A percentile compares a stretch with the other conserved stretches of the same genome.
phyloP scores from a whole-genome alignment of 2,888 invertebrate species.

The Arge pagana region DNA sequence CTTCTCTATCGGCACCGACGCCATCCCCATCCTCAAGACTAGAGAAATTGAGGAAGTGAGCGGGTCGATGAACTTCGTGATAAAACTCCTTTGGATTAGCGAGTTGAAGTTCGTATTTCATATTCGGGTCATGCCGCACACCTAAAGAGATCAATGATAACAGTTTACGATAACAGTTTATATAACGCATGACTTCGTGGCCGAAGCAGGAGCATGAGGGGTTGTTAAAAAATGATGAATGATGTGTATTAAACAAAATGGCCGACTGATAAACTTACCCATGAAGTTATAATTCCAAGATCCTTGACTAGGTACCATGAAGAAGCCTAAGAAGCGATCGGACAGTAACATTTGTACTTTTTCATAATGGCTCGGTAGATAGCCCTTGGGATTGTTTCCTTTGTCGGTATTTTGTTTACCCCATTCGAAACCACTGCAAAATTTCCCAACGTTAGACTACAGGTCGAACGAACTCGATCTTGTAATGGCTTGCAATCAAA shows the following conservation, averaged over 20 bases:
- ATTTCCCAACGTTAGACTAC: slow-evolving; percentile 5
- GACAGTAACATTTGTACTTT: slow-evolving; percentile 98
- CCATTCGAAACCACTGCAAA: slow-evolving; percentile 92
- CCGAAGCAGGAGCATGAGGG: no score
- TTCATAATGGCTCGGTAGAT: slow-evolving; percentile 98
- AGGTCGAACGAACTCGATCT: slow-evolving; percentile 1
- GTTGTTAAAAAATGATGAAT: neutral
- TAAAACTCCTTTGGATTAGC: slow-evolving; percentile 99
- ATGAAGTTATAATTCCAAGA: slow-evolving; percentile 99
- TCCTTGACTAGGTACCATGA: slow-evolving; percentile 97
- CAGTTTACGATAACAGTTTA: no score
- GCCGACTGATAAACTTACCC: slow-evolving; percentile 67
- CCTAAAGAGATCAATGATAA: slow-evolving; percentile 62
- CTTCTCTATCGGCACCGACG: slow-evolving; percentile 91
- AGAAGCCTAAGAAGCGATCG: slow-evolving; percentile 97
- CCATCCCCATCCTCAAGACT: slow-evolving; percentile 92
- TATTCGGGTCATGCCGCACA: slow-evolving; percentile 95
- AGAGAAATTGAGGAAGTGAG: slow-evolving; percentile 98
- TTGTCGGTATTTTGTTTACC: slow-evolving; percentile 97
- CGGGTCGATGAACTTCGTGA: slow-evolving; percentile 97
- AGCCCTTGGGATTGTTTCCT: slow-evolving; percentile 98
- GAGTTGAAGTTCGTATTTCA: slow-evolving; percentile 97
- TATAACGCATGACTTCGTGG: no score
- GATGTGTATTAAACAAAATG: neutral
- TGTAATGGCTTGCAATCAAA: neutral